Evolutionary conservation across 2,797 vertebrate species (phyloP).

Genomic region (Catharus ustulatus): DNA sequence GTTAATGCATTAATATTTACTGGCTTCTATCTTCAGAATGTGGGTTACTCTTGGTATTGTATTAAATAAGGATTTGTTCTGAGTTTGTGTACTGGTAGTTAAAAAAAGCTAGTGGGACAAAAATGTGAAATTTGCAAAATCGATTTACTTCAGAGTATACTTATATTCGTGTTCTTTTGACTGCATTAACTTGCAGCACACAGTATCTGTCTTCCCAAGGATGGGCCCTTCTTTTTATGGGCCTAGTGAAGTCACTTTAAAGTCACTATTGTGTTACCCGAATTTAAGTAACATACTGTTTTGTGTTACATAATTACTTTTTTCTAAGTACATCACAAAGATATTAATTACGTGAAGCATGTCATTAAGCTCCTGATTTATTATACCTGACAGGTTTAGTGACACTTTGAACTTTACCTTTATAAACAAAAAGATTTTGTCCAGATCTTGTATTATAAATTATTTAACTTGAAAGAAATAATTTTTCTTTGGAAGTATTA

Average conservation of each 20-base stretch:
- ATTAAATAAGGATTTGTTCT: not conserved
- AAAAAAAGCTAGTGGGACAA: not conserved
- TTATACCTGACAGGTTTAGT: not conserved
- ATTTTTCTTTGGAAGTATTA: not conserved
- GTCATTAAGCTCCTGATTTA: not conserved
- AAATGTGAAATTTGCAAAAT: not conserved
- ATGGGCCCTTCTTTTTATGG: not conserved
- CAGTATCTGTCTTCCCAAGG: not conserved
- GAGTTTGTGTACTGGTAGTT: not conserved
- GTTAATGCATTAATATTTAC: not conserved
- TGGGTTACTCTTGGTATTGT: not conserved
- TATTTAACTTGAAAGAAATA: not conserved
- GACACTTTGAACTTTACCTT: not conserved
- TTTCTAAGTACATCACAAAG: not conserved
- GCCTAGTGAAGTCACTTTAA: not conserved
- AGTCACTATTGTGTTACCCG: not conserved
- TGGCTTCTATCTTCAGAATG: not conserved
- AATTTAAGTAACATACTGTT: not conserved
- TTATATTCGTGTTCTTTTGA: not conserved
- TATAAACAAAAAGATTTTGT: not conserved
- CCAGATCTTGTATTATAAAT: not conserved
- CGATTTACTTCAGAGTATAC: not conserved
- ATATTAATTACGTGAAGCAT: not conserved
- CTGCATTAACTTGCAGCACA: not conserved
- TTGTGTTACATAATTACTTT: not conserved